Evolutionary conservation across 1,140 invertebrate genomes (phyloP), one percentile per base, ranked within the genome.

Genomic region (Charaxes varanes): DNA sequence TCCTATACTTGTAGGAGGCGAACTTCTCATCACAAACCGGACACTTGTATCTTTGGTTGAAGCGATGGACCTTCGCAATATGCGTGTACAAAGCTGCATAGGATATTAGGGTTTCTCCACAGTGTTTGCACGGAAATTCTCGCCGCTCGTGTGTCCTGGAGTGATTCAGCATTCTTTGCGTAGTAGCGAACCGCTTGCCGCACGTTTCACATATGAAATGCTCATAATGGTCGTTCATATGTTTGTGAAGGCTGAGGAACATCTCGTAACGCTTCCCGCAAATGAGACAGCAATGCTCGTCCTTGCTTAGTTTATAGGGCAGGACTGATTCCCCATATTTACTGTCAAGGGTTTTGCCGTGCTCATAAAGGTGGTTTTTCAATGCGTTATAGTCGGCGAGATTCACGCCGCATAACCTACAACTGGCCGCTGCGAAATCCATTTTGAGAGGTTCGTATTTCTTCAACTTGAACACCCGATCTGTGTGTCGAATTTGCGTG

Each of bases 181-280:
- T 53, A 1, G 78, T 79, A 0, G 66, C 80, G 36, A 85, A 85
- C 0, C 64, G 37, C 40, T 82, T 79, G 0, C 83, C 80, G 45
- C 85, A 86, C 5, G 62, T 83, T 32, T 85, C 77, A 21, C 85
- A 86, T 8, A 81, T 76, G 33, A 67, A 80, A 6, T 84, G 74
- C 0, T 85, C 59, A 22, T 77, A 79, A 43, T 86, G 86, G 7
- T 70, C 64, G 13, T 83, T 82, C 60, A 87, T 65, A 1, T 84
- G 81, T 18, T 71, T 67, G 44, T 85, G 70, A 0, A 84, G 66
- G 28, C 74, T 86, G 0, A 85, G 66, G 21, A 83, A 85, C 36
- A 80, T 62, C 28, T 86, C 78, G 37, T 85, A 86, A 1, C 68
- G 33, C 41, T 78, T 56, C 1, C 69, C 53, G 41, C 73, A 77